Evolutionary conservation across 2,113 vertebrate species (phyloP).

Genomic region (Oncorhynchus kisutch): DNA sequence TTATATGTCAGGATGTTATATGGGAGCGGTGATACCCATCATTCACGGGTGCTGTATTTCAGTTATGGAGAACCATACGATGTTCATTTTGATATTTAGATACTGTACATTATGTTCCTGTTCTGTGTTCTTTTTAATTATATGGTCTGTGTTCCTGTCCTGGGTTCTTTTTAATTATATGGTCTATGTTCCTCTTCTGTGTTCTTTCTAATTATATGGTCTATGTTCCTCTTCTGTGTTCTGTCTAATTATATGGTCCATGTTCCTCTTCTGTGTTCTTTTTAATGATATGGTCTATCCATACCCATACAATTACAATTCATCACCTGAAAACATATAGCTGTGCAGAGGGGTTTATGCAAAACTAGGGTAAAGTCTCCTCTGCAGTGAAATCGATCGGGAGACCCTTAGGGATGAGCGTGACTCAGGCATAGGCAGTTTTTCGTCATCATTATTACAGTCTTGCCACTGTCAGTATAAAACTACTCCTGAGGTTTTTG

Average conservation of each 20-base stretch:
- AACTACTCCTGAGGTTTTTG: not conserved
- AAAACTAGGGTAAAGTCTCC: constrained; percentile 32
- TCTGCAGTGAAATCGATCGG: constrained; percentile 64
- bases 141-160: no score
- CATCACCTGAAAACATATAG: not conserved
- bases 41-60: not conserved
- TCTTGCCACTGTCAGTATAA: constrained; percentile 16
- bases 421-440: constrained; percentile 51
- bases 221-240: no score
- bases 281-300: no score
- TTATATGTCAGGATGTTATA: not conserved
- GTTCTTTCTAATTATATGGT: not conserved
- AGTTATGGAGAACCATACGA: no score
- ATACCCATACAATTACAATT: no score
- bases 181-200: no score
- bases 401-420: constrained; percentile 40
- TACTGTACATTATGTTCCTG: no score
- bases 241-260: no score
- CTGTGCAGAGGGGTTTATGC: not conserved
- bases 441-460: constrained; percentile 52
- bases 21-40: not conserved
- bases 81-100: no score
- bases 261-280: no score
- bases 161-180: no score
- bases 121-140: no score